Evolutionary conservation across 2,888 invertebrate genomes (phyloP).

Genomic region (Himalopsyche kuldschensis): DNA sequence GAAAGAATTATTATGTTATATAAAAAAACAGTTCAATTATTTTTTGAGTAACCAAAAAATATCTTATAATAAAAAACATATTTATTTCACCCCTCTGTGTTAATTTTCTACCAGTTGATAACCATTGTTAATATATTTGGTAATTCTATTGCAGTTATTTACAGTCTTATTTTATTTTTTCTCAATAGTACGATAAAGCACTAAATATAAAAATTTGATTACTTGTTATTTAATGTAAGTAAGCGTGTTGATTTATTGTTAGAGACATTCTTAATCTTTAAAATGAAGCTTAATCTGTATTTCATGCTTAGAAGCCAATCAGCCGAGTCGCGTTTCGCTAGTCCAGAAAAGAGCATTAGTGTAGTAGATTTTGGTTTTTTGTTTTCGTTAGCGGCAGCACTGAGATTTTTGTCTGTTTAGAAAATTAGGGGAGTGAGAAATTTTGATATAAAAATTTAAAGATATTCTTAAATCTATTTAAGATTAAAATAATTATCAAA

Average conservation of each 20-base stretch:
- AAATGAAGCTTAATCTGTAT: background rate
- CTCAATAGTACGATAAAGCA: background rate
- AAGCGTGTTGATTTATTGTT: background rate
- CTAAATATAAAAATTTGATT: background rate
- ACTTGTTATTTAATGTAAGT: background rate
- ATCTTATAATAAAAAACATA: too few relatives aligned
- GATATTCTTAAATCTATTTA: conserved; percentile 1
- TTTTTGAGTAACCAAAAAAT: too few relatives aligned
- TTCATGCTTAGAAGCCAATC: background rate
- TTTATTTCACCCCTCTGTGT: too few relatives aligned
- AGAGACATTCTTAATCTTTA: background rate
- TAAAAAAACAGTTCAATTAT: too few relatives aligned
- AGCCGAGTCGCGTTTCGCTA: background rate
- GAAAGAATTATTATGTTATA: too few relatives aligned
- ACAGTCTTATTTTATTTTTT: background rate
- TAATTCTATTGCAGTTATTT: background rate
- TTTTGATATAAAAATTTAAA: background rate
- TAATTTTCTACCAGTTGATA: too few relatives aligned
- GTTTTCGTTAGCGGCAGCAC: background rate
- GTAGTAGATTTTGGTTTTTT: background rate
- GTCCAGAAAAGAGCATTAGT: background rate
- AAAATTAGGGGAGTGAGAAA: conserved; percentile 6
- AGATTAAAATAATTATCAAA: background rate
- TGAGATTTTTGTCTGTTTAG: background rate
- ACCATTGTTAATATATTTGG: too few relatives aligned